Base-by-base conservation (phyloP, 2,797 vertebrate genomes). In the Neosalanx taihuensis region DNA sequence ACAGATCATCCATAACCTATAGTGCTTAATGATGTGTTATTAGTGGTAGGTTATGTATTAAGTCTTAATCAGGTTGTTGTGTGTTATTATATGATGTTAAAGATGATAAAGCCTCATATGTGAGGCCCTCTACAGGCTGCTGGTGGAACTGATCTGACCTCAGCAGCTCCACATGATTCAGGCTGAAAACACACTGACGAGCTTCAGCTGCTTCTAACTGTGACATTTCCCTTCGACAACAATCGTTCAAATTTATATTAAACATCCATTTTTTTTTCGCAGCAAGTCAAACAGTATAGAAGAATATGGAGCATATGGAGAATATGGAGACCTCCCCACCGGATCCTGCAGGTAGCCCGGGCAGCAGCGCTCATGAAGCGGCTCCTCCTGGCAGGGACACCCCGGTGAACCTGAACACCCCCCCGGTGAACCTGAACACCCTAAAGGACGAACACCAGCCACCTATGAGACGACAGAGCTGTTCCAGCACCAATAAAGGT, bases 341-440 rank as follows among this genome's bases (percentile, higher is more conserved):
- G 87, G 93, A 94, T 87, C 90, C 90, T 67, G 86, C 85, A 84
- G 89, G 88, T 80, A 92, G 93, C 83, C 87, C 93, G 88, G 87
- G 86, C 81, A 91, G 89, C 87, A 93, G 91, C 82, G 84, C 83
- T 85, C 89, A 90, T 72, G 91, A 92, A 78, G 87, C 91, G 86
- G 91, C 86, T 72, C 79, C 89, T 73, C 87, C 89, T 78, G 85
- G 86, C 85, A 81, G 86, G 82, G 93, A 91, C 83, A 84, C 89
- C 77, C 87, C 91, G 88, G 83, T 78, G 86, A 87, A 84, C 83
- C 86, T 76, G 87, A 90, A 94, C 84, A 82, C 83, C 33, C 81
- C 86, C 73, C 87, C 91, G 88, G 83, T 78, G 86, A 87, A 84
- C 83, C 86, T 76, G 87, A 90, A 94, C 84, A 82, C 83, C 33